Evolutionary conservation across 2,797 vertebrate genomes (phyloP).

Genomic region (Netta rufina): DNA sequence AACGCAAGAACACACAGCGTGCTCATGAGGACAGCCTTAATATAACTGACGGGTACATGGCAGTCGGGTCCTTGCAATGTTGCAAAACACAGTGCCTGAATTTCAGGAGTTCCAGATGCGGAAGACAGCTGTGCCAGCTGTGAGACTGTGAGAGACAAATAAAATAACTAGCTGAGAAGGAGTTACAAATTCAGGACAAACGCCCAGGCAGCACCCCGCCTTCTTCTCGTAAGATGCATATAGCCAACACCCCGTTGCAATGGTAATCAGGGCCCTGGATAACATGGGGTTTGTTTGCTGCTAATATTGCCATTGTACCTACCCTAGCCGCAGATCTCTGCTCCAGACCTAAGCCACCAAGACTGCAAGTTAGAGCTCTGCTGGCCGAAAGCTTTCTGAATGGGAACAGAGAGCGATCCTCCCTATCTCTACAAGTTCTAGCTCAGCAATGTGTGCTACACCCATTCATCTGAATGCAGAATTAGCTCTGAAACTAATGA

Average conservation of each 20-base stretch:
- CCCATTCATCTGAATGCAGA: slow-evolving; percentile 62
- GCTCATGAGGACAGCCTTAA: neutral
- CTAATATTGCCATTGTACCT: neutral
- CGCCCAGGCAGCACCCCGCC: neutral
- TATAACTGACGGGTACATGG: neutral
- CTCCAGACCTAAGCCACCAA: neutral
- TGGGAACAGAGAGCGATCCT: neutral
- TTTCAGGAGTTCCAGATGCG: neutral
- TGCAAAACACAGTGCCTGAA: neutral
- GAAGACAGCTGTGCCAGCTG: neutral
- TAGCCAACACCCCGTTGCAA: neutral
- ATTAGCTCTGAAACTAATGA: slow-evolving; percentile 47
- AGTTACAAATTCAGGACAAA: slow-evolving; percentile 7
- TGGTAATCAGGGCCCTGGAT: neutral
- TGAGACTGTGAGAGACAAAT: neutral
- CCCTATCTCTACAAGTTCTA: slow-evolving; percentile 3
- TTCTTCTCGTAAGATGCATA: neutral
- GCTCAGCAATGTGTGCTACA: neutral
- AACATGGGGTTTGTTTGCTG: neutral
- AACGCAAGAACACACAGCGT: rapidly evolving
- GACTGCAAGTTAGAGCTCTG: neutral
- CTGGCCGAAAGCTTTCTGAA: neutral
- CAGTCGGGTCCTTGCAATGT: neutral
- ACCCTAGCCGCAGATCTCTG: neutral
- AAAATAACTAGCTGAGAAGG: neutral